Percentiles rank a stretch among this genome's conserved stretches.
phyloP scores from a whole-genome alignment of 2,888 invertebrate genomes.

The Andrena bucephala region DNA sequence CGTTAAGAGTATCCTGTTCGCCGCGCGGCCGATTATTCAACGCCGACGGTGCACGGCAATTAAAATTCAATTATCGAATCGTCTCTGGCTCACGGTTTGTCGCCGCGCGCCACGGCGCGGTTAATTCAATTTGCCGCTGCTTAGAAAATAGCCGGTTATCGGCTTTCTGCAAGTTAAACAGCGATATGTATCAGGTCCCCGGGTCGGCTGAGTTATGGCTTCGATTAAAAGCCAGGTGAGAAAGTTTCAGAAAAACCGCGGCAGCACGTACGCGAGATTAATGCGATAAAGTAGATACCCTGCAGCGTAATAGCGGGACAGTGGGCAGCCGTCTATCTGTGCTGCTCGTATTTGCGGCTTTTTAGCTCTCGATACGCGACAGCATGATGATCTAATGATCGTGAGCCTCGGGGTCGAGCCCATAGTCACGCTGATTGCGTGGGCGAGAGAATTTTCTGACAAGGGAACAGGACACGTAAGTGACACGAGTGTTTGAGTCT shows the following conservation, averaged over 20 bases:
- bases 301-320: constrained; percentile 50
- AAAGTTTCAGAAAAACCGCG: constrained; percentile 38
- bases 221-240: constrained; percentile 58
- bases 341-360: constrained; percentile 34
- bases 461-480: not conserved
- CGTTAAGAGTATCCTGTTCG: constrained; percentile 21
- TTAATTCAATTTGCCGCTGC: constrained; percentile 38
- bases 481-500: not conserved
- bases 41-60: constrained; percentile 21
- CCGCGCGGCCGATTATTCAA: constrained; percentile 7
- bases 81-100: not conserved
- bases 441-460: not conserved
- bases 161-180: constrained; percentile 39
- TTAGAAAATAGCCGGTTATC: constrained; percentile 52
- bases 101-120: constrained; percentile 11
- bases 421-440: constrained; percentile 34
- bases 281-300: constrained; percentile 53
- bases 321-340: constrained; percentile 26
- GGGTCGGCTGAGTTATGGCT: constrained; percentile 45
- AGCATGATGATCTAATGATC: constrained; percentile 31
- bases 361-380: constrained; percentile 39
- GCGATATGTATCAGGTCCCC: constrained; percentile 14
- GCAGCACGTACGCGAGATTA: constrained; percentile 38
- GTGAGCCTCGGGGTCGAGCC: constrained; percentile 22
- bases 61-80: constrained; percentile 59